A percentile compares a stretch with the other conserved stretches of the same genome.
Evolutionary conservation across 2,113 vertebrate species (phyloP).

Genomic region (Elanus axillaris): DNA sequence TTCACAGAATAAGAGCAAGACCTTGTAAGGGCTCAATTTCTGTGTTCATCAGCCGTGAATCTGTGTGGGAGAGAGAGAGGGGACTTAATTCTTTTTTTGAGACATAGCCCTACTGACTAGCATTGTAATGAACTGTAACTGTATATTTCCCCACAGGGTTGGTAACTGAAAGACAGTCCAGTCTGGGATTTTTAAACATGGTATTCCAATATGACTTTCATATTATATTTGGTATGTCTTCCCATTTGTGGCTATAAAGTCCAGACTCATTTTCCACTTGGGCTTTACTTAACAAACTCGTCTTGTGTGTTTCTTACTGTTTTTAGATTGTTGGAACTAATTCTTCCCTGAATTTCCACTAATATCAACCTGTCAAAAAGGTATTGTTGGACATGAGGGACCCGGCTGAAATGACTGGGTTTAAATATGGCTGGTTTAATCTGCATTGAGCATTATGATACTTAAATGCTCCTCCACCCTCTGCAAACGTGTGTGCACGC

Average conservation of each 20-base stretch:
- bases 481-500: neutral
- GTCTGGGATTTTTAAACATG: conserved; percentile 10
- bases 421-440: neutral
- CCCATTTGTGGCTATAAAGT: neutral
- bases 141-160: neutral
- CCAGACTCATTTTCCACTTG: neutral
- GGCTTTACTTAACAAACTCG: neutral
- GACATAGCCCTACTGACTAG: neutral
- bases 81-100: neutral
- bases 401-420: neutral
- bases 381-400: neutral
- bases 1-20: neutral
- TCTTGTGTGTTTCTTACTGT: neutral
- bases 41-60: neutral
- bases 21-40: neutral
- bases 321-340: neutral
- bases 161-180: neutral
- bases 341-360: neutral
- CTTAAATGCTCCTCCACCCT: neutral
- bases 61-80: neutral
- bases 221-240: conserved; percentile 22
- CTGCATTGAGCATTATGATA: neutral
- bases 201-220: conserved; percentile 39
- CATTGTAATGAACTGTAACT: conserved; percentile 20
- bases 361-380: neutral